phyloP scores from a whole-genome alignment of 2,797 vertebrate genomes.

The Pempheris klunzingeri region DNA sequence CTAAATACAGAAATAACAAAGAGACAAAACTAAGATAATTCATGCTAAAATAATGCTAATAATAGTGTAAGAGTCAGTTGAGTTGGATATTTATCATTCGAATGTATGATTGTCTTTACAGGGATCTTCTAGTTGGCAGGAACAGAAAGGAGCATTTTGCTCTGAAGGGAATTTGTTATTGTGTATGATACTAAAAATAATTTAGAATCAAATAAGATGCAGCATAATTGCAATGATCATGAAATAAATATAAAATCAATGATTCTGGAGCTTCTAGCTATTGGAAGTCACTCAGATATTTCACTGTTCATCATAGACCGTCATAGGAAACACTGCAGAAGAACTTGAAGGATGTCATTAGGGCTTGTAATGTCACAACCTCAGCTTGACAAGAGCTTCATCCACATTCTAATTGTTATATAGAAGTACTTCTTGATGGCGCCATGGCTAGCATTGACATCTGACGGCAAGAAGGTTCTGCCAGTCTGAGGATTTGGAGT shows the following conservation, averaged over 20 bases:
- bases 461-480: neutral
- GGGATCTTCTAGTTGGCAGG: neutral
- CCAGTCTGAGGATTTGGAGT: neutral
- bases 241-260: neutral
- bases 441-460: neutral
- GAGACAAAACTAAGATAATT: neutral
- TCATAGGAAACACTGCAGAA: neutral
- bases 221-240: neutral
- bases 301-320: neutral
- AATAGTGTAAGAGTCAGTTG: too few relatives aligned
- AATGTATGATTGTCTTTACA: constrained; percentile 1
- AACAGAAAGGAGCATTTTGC: neutral
- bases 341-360: neutral
- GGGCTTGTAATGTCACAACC: neutral
- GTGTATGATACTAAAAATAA: neutral
- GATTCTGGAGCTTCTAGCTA: neutral
- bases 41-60: neutral
- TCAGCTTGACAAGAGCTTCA: neutral
- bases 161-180: neutral
- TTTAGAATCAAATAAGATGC: constrained; percentile 5
- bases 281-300: neutral
- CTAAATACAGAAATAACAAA: neutral
- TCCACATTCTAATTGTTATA: neutral
- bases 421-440: neutral
- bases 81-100: neutral